Conservation (phyloP, 2,797 vertebrate species). For the Mico argentatus region DNA sequence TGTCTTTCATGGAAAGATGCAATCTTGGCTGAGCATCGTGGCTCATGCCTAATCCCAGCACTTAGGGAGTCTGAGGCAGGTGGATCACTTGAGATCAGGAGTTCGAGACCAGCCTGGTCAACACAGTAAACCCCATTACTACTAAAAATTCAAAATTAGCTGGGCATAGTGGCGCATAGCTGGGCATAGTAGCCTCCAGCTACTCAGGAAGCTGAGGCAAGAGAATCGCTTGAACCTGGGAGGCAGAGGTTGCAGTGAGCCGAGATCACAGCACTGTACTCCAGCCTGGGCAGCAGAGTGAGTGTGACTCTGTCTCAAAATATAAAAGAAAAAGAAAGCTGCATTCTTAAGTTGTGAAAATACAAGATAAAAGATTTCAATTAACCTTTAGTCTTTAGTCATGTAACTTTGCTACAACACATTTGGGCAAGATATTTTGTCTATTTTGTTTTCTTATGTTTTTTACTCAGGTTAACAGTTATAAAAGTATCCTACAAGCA, state of each 20-base stretch:
- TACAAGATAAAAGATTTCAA: background rate
- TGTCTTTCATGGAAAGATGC: background rate
- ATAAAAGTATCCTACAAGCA: background rate
- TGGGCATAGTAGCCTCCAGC: background rate
- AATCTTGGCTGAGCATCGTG: background rate
- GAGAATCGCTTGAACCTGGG: background rate
- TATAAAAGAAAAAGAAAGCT: background rate
- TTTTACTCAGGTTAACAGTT: background rate
- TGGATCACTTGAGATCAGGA: background rate
- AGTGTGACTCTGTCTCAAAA: background rate
- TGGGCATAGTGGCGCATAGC: background rate
- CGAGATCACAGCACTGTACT: background rate
- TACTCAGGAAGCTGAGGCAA: background rate
- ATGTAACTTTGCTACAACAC: background rate
- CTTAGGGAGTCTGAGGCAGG: background rate
- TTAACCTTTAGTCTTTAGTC: background rate
- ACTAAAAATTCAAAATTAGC: background rate
- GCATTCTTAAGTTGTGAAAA: constrained; percentile 18
- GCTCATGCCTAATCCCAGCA: background rate
- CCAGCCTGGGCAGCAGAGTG: background rate
- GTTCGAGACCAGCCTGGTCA: background rate
- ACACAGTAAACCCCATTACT: background rate
- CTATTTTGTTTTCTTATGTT: background rate
- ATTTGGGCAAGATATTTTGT: background rate
- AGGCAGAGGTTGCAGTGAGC: background rate